Evolutionary conservation across 2,113 vertebrate species (phyloP).

Genomic region (Okapia johnstoni): DNA sequence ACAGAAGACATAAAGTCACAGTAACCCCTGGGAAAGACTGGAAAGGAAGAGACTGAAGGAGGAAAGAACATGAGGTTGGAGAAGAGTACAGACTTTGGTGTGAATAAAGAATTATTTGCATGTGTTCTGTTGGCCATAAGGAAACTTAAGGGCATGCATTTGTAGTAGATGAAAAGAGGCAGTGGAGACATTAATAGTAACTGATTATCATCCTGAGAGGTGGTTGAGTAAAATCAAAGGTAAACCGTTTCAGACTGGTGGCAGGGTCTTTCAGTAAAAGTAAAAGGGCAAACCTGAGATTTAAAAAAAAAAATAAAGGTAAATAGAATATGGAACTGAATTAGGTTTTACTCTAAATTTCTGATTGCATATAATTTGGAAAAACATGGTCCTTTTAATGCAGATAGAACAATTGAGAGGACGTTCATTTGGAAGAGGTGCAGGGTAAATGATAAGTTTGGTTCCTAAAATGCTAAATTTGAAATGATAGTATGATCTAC

Average conservation of each 20-base stretch:
- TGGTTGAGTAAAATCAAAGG: neutral
- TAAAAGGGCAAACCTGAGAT: neutral
- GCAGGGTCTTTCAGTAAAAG: neutral
- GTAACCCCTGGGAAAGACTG: neutral
- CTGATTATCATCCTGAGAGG: neutral
- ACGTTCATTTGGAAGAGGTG: neutral
- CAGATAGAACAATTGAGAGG: neutral
- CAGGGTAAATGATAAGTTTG: neutral
- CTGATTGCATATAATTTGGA: neutral
- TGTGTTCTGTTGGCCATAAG: neutral
- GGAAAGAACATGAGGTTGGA: neutral
- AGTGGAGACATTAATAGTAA: neutral
- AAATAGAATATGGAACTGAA: neutral
- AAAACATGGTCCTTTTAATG: neutral
- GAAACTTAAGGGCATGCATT: neutral
- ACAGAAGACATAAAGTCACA: neutral
- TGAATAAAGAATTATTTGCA: neutral
- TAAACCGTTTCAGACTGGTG: neutral
- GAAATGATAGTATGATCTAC: neutral
- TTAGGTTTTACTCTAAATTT: neutral
- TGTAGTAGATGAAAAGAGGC: neutral
- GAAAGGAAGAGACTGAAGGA: neutral
- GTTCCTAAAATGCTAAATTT: neutral
- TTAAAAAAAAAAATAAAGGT: neutral
- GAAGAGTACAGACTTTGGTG: neutral